Conservation (phyloP, 2,888 invertebrate species). For the Morpho deidamia region DNA sequence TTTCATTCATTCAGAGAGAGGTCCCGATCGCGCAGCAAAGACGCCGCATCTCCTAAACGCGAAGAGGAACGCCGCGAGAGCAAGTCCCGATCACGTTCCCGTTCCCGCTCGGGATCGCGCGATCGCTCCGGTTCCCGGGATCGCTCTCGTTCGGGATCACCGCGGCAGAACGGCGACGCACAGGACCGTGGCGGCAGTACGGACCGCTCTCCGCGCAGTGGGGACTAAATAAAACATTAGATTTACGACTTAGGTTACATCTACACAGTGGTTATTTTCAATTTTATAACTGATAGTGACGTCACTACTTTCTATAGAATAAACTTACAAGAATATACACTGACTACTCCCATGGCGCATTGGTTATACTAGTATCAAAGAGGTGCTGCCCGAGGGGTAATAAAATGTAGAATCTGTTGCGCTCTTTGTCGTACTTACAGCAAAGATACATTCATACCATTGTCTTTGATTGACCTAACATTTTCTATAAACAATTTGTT, state of each 20-base stretch:
- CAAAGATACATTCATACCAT: too few relatives aligned
- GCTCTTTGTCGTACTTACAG: too few relatives aligned
- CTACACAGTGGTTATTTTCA: not conserved
- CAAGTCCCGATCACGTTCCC: slow-evolving; percentile 54
- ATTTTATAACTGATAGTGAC: not conserved
- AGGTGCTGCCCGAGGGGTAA: too few relatives aligned
- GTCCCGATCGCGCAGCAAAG: slow-evolving; percentile 84
- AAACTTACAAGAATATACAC: not conserved
- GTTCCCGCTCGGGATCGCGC: slow-evolving; percentile 44
- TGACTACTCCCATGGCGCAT: not conserved
- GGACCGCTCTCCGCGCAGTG: slow-evolving; percentile 67
- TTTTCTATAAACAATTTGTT: too few relatives aligned
- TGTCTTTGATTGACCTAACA: too few relatives aligned
- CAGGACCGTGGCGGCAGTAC: slow-evolving; percentile 46
- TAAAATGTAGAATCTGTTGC: too few relatives aligned
- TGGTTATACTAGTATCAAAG: too few relatives aligned
- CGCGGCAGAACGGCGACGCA: slow-evolving; percentile 59
- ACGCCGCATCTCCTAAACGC: slow-evolving; percentile 61
- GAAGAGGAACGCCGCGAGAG: slow-evolving; percentile 57
- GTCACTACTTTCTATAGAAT: too few relatives aligned
- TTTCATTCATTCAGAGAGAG: slow-evolving; percentile 70
- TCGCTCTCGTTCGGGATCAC: slow-evolving; percentile 49
- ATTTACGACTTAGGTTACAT: slow-evolving; percentile 1
- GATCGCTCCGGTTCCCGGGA: slow-evolving; percentile 51
- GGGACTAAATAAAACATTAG: slow-evolving; percentile 47